Conservation (phyloP, 2,888 invertebrate genomes). For the Cheilosia pagana region DNA sequence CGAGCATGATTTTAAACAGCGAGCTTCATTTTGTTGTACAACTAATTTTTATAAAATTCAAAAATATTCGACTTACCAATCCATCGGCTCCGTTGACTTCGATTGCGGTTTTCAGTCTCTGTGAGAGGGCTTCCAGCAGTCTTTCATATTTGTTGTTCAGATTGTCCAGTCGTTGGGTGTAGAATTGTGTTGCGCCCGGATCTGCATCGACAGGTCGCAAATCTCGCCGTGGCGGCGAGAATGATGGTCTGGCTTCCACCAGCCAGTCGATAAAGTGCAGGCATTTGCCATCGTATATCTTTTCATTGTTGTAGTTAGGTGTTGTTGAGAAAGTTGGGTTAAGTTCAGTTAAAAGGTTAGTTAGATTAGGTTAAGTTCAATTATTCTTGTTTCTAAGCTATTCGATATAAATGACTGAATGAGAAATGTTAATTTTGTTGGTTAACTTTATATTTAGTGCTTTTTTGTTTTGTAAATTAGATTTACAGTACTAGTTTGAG, state of each 20-base stretch:
- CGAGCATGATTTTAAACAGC: too few relatives aligned
- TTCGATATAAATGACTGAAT: neutral
- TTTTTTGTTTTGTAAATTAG: conserved; percentile 57
- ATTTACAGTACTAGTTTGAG: conserved; percentile 18
- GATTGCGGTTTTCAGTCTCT: conserved; percentile 83
- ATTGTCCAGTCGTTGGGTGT: conserved; percentile 82
- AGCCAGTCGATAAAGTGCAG: conserved; percentile 83
- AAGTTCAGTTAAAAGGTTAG: conserved; percentile 67
- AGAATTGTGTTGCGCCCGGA: conserved; percentile 83
- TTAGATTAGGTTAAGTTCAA: conserved; percentile 39
- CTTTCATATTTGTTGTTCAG: conserved; percentile 83
- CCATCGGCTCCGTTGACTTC: conserved; percentile 84
- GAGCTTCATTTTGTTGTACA: neutral
- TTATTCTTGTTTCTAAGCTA: neutral
- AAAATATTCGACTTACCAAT: conserved; percentile 81
- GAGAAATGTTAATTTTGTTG: conserved; percentile 39
- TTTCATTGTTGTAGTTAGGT: conserved; percentile 37
- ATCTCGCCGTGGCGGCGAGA: conserved; percentile 83
- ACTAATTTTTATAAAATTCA: too few relatives aligned
- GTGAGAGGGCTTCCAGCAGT: conserved; percentile 83
- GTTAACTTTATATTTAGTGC: conserved; percentile 72
- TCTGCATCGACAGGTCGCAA: conserved; percentile 82
- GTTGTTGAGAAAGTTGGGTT: conserved; percentile 51
- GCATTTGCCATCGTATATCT: conserved; percentile 84
- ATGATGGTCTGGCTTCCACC: conserved; percentile 83